Evolutionary conservation across 2,888 invertebrate genomes (phyloP), one percentile per base, ranked within the genome.

Genomic region (Ischnura elegans): DNA sequence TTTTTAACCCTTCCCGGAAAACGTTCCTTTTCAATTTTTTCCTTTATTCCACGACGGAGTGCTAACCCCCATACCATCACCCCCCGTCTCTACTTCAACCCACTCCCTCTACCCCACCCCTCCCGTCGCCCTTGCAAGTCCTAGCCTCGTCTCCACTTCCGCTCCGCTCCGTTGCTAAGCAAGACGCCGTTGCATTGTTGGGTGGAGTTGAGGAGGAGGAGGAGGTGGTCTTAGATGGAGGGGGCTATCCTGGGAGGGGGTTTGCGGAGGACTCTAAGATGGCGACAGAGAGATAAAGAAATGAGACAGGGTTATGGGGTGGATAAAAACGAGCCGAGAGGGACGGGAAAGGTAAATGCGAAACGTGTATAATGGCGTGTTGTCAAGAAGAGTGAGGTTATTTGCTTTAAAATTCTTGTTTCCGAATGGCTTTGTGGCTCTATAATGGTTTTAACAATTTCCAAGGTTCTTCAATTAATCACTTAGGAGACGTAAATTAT

Each of bases 141-240:
- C n/a, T 43, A 19, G 29, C 25, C 46, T 43, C 61, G 36, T 25
- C 55, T 43, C 90, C n/a, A 90, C 90, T 90, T 90, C 90, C 90
- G 90, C 61, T 90, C 43, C 90, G 43, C 61, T 61, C 90, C 90
- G 90, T 90, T 66, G 90, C 90, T 90, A 66, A 90, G 61, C 90
- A 90, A 90, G 90, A 90, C 90, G n/a, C 61, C 87, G n/a, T 51
- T 36, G 87, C 90, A 90, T 90, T 90, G 90, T 90, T 90, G 90
- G 90, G 90, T 45, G 90, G 90, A 90, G 90, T 19, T 90, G 90
- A 66, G 61, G 90, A 61, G 61, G 43, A 43, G 55, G 45, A 25
- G 8, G 8, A 13, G 43, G 25, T 3, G 2, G 86, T 10, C n/a
- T n/a, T n/a, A n/a, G n/a, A n/a, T n/a, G 25, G 43, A 5, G 45